Percentiles rank a stretch among this genome's conserved stretches.
Conservation (phyloP, 2,888 invertebrate species). For the Hypomecis punctinalis region DNA sequence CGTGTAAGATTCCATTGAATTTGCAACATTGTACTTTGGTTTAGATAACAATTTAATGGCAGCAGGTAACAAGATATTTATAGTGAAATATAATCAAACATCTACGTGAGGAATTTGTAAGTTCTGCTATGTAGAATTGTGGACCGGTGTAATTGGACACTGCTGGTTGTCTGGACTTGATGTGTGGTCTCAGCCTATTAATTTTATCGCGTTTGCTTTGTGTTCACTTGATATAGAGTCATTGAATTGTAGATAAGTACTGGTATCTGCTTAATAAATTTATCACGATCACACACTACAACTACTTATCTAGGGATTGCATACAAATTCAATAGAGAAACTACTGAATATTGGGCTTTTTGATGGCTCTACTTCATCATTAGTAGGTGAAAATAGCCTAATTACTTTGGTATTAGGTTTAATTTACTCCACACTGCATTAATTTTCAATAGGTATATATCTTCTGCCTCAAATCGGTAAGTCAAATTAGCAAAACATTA, state of each 20-base stretch:
- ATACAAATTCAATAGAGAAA: too few species aligned
- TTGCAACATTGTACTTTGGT: slow-evolving; percentile 18
- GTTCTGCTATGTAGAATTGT: slow-evolving; percentile 3
- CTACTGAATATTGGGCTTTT: too few species aligned
- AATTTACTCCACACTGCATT: too few species aligned
- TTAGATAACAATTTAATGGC: slow-evolving; percentile 20
- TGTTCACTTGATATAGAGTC: slow-evolving; percentile 2
- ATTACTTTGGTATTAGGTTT: too few species aligned
- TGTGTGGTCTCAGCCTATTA: slow-evolving; percentile 17
- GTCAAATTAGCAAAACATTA: too few species aligned
- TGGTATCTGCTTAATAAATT: too few species aligned
- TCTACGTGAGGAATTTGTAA: not conserved
- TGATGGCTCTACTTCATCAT: too few species aligned
- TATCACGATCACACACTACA: too few species aligned
- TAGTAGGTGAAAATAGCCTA: too few species aligned
- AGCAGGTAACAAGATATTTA: slow-evolving; percentile 7
- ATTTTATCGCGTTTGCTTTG: not conserved
- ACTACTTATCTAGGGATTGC: too few species aligned
- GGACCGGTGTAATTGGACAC: slow-evolving; percentile 7
- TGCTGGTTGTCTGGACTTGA: not conserved
- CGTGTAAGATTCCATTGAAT: slow-evolving; percentile 22
- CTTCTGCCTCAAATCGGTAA: too few species aligned
- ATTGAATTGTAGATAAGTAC: not conserved
- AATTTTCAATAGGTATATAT: too few species aligned
- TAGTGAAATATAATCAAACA: not conserved